Base-by-base conservation (phyloP, 2,113 vertebrate genomes). In the Ifrita kowaldi region DNA sequence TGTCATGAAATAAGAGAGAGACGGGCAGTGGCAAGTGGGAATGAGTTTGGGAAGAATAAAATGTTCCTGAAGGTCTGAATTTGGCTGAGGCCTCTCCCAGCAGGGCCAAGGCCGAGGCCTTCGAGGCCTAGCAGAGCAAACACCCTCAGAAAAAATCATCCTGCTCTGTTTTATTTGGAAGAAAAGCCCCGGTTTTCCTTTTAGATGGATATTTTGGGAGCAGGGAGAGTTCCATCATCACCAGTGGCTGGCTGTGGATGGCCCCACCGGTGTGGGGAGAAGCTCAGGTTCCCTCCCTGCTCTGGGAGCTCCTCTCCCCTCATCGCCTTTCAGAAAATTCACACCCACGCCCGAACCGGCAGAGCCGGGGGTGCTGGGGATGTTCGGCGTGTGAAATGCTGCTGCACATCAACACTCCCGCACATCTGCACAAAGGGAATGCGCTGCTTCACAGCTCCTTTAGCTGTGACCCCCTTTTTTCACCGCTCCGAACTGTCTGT, bases 21-120 rank as follows among this genome's bases (percentile, higher is more conserved):
- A 11, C 4, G 32, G 46, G 17, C 49, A 15, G 35, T 28, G 89
- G 71, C 23, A 56, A 86, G 82, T 3, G 49, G 74, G 41, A 47
- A 69, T 22, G 63, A 44, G 26, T 67, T 73, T 16, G 12, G 70
- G 44, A 71, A 56, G 70, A 56, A 37, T 8, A 26, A 75, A 87
- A 87, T 5, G 16, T 24, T 55, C 11, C 49, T 9, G 37, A 32
- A 94, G 47, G 84, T 56, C 37, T 83, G 79, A 12, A 27, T 7
- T 79, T 30, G 37, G 78, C 18, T 46, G 24, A 13, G 9, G 62
- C 57, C 18, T 42, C 46, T 42, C 13, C 41, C 46, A 20, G 39
- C 1, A 4, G 33, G 23, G 35, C 9, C 3, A 3, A 24, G 3
- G 41, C 80, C 3, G 0, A 1, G 2, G 27, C 41, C 1, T 0